Percentiles rank a stretch among this genome's conserved stretches.
These are phyloP conservation scores for Halcyon senegalensis DNA, from an alignment of 2,113 vertebrate genomes.

Conservation along the genomic window DNA sequence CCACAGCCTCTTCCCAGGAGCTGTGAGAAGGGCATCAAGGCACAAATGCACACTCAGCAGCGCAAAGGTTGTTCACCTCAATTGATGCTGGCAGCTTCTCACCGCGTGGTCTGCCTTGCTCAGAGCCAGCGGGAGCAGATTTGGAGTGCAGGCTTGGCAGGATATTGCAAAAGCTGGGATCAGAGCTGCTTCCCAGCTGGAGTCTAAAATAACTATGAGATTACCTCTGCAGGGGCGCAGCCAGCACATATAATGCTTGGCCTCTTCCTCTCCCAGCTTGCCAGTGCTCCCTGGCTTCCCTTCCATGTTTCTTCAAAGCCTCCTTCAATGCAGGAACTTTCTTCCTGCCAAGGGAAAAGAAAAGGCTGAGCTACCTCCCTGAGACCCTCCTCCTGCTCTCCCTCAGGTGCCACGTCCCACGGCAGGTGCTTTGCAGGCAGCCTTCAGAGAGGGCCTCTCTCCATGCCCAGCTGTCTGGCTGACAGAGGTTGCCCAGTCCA, in stretches of 20 bases:
- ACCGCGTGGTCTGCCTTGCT: accelerated
- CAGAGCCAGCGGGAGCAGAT: background rate
- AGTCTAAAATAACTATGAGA: constrained; percentile 38
- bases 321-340: background rate
- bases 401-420: background rate
- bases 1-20: background rate
- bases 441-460: background rate
- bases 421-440: background rate
- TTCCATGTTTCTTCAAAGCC: background rate
- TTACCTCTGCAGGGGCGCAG: background rate
- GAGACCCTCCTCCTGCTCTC: background rate
- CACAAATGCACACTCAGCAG: background rate
- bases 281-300: background rate
- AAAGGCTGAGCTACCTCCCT: background rate
- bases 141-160: background rate
- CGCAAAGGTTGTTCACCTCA: background rate
- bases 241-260: background rate
- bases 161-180: background rate
- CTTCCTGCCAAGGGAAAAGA: background rate
- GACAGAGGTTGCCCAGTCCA: background rate
- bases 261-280: background rate
- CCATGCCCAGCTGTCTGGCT: accelerated
- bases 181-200: constrained; percentile 33
- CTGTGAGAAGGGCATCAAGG: background rate
- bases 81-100: constrained; percentile 10